Evolutionary conservation across 2,797 vertebrate genomes (phyloP), one percentile per base, ranked within the genome.

Genomic region (Tachyglossus aculeatus): DNA sequence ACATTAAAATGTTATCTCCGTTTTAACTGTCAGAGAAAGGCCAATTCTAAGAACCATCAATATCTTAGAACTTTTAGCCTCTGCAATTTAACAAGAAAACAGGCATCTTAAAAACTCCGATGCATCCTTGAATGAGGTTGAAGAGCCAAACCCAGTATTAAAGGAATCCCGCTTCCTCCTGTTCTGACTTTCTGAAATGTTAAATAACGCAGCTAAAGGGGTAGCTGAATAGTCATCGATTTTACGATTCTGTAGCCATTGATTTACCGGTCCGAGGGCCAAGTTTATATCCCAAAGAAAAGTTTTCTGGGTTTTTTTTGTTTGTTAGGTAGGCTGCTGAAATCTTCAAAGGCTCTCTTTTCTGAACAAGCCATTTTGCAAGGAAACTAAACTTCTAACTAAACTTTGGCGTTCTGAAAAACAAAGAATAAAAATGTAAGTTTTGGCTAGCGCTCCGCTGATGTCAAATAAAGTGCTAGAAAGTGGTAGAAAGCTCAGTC

Each of bases 401-500:
- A 83, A 90, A 91, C 83, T 86, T 83, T 88, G 81, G 90, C 82
- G 73, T 40, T 62, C 83, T 59, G 4, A 11, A 82, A 88, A 86
- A 68, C 82, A 88, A 83, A 86, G 85, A 82, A 81, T 86, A 88
- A 71, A 77, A 90, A 69, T 62, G 77, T 86, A 84, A 89, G 85
- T 88, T 83, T 71, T 21, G 63, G 82, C 88, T 89, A 91, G 88
- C 88, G 83, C 81, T 78, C 81, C 78, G 88, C 76, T 87, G 84
- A 87, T 90, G 88, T 88, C 84, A 25, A 58, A 87, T 86, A 90
- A 86, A 22, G 47, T 85, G 89, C 88, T 92, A 90, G 92, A 93
- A 92, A 86, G 90, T 94, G 92, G 93, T 93, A 92, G 90, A 94
- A 91, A 83, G 90, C 88, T 68, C 62, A 77, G 88, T 90, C 83